A percentile compares a stretch with the other conserved stretches of the same genome.
Conservation (phyloP, 2,113 vertebrate genomes). For the Pelodiscus sinensis region DNA sequence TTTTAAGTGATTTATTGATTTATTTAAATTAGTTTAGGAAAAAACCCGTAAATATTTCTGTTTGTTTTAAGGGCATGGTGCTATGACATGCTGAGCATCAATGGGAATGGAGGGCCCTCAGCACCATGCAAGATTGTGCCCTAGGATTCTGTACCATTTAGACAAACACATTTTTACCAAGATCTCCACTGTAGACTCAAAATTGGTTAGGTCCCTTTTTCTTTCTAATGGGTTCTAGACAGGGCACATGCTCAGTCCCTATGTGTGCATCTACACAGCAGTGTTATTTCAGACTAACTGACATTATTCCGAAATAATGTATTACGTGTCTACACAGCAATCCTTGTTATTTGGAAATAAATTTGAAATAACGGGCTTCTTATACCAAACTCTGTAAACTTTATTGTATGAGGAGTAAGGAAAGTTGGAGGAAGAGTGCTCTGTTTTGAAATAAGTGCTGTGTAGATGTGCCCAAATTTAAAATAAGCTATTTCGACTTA, state of each 20-base stretch:
- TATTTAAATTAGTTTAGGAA: background rate
- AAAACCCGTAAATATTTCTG: background rate
- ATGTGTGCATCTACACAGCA: too few relatives aligned
- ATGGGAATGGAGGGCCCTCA: background rate
- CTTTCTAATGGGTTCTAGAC: background rate
- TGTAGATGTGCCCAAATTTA: too few relatives aligned
- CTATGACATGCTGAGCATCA: rapidly evolving
- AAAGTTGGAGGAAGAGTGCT: too few relatives aligned
- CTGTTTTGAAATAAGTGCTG: too few relatives aligned
- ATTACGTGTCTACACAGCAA: too few relatives aligned
- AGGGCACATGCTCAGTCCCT: background rate
- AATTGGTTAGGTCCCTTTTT: background rate
- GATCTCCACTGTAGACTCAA: background rate
- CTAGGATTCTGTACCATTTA: background rate
- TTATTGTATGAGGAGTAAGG: too few relatives aligned
- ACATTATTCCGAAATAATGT: too few relatives aligned
- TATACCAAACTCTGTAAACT: too few relatives aligned
- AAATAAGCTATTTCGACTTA: too few relatives aligned
- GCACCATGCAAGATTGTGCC: background rate
- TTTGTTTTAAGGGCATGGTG: background rate
- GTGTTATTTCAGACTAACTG: too few relatives aligned
- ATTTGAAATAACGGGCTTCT: too few relatives aligned
- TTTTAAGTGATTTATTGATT: background rate
- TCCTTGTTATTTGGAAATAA: too few relatives aligned
- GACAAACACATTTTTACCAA: background rate